phyloP scores from a whole-genome alignment of 30 jellyfish, hydroid and myxozoan genomes.

The Sanderia malayensis region DNA sequence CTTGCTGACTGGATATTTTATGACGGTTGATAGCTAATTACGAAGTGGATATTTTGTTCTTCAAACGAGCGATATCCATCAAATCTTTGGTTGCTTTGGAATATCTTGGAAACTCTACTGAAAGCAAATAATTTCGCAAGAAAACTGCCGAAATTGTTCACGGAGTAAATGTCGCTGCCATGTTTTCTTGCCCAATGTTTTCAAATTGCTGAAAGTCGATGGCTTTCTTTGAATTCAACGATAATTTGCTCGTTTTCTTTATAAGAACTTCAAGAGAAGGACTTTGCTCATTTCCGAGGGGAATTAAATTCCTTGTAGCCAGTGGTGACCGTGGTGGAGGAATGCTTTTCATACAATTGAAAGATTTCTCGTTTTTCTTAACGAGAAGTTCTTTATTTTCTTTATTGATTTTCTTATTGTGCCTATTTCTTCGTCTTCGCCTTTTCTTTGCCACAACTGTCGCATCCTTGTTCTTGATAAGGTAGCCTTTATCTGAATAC shows the following conservation, averaged over 20 bases:
- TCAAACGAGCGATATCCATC: too few species aligned
- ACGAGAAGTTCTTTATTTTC: conserved; percentile 10
- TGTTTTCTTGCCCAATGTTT: conserved; percentile 44
- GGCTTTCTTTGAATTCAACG: conserved; percentile 8
- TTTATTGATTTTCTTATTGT: neutral
- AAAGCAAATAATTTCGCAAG: neutral
- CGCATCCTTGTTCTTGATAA: conserved; percentile 32
- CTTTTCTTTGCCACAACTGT: conserved; percentile 25
- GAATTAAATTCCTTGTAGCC: neutral
- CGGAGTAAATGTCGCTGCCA: conserved; percentile 57
- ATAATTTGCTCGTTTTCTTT: neutral
- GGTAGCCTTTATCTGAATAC: conserved; percentile 47
- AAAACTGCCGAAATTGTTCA: conserved; percentile 1
- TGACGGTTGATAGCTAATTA: too few species aligned
- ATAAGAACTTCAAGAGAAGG: conserved; percentile 1
- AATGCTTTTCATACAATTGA: neutral
- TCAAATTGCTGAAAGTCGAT: conserved; percentile 12
- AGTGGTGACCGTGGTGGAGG: neutral
- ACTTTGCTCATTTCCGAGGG: neutral
- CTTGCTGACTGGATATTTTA: too few species aligned
- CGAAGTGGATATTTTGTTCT: too few species aligned
- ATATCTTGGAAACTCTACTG: neutral
- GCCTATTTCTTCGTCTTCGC: conserved; percentile 45
- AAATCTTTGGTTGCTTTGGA: too few species aligned
- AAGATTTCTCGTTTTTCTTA: conserved; percentile 3